Percentiles rank a stretch among this genome's conserved stretches.
phyloP scores from a whole-genome alignment of 2,113 vertebrate species.

The Mungos mungo region DNA sequence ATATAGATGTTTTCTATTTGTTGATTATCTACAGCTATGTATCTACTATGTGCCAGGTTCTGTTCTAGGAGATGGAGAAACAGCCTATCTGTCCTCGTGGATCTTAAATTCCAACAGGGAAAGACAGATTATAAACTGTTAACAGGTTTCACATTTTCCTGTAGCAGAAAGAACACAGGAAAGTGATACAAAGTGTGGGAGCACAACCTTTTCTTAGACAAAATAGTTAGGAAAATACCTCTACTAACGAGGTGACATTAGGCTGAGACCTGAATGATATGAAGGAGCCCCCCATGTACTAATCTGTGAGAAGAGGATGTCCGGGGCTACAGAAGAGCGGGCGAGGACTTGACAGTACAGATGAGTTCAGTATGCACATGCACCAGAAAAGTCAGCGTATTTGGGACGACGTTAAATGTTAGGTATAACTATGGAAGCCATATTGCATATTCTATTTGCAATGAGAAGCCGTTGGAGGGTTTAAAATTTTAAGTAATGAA shows the following conservation, averaged over 20 bases:
- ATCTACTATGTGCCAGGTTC: not conserved
- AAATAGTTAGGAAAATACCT: not conserved
- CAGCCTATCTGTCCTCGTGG: not conserved
- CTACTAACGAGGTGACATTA: not conserved
- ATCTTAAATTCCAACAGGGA: not conserved
- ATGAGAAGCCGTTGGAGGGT: not conserved
- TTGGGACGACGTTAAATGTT: not conserved
- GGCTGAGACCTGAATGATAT: not conserved
- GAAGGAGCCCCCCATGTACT: not conserved
- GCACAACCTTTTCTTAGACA: not conserved
- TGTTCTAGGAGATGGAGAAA: not conserved
- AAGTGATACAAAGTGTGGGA: not conserved
- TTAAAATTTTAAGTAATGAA: conserved; percentile 8
- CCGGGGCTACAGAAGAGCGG: not conserved
- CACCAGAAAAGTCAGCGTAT: not conserved
- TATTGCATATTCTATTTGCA: not conserved
- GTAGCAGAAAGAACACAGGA: not conserved
- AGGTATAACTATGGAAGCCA: not conserved
- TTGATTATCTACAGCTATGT: not conserved
- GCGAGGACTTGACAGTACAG: not conserved
- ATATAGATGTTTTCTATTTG: not conserved
- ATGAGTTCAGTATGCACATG: not conserved
- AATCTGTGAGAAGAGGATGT: not conserved
- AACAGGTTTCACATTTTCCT: not conserved
- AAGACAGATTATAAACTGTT: not conserved